Evolutionary conservation across 2,797 vertebrate species (phyloP).

Genomic region (Thripadectes ignobilis): DNA sequence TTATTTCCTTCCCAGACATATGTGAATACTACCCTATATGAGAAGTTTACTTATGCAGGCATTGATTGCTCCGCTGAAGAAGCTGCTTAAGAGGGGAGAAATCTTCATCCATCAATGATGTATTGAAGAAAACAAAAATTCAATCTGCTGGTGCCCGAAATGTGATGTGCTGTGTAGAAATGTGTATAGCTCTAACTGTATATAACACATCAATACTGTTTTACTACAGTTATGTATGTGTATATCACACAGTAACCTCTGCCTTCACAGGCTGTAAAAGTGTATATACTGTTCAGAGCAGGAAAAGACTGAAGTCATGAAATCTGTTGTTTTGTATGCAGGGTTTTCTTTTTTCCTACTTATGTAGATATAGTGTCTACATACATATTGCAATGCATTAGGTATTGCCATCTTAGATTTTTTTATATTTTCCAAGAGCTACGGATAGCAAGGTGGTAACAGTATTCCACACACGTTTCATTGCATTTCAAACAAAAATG

Average conservation of each 20-base stretch:
- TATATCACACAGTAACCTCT: conserved; percentile 25
- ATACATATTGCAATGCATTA: conserved; percentile 17
- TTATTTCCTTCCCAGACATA: conserved; percentile 80
- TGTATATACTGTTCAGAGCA: conserved; percentile 62
- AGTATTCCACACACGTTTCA: background rate
- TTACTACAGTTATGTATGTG: background rate
- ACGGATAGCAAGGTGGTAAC: conserved; percentile 1
- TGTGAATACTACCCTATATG: conserved; percentile 88
- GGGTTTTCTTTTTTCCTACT: conserved; percentile 51
- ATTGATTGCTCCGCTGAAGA: conserved; percentile 91
- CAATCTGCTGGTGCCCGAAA: conserved; percentile 22
- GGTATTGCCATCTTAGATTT: conserved; percentile 21
- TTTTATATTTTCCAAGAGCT: conserved; percentile 22
- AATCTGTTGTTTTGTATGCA: conserved; percentile 33
- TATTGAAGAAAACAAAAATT: background rate
- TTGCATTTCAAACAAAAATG: background rate
- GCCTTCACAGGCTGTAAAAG: conserved; percentile 5
- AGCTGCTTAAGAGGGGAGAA: conserved; percentile 75
- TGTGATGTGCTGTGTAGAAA: conserved; percentile 34
- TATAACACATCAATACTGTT: conserved; percentile 16
- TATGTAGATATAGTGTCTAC: conserved; percentile 12
- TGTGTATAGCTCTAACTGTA: conserved; percentile 37
- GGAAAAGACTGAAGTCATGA: conserved; percentile 18
- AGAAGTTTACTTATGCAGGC: conserved; percentile 89
- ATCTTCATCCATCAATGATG: background rate